Percentiles rank a stretch among this genome's conserved stretches.
Evolutionary conservation across 2,888 invertebrate genomes (phyloP).

Genomic region (Malacosoma neustria): DNA sequence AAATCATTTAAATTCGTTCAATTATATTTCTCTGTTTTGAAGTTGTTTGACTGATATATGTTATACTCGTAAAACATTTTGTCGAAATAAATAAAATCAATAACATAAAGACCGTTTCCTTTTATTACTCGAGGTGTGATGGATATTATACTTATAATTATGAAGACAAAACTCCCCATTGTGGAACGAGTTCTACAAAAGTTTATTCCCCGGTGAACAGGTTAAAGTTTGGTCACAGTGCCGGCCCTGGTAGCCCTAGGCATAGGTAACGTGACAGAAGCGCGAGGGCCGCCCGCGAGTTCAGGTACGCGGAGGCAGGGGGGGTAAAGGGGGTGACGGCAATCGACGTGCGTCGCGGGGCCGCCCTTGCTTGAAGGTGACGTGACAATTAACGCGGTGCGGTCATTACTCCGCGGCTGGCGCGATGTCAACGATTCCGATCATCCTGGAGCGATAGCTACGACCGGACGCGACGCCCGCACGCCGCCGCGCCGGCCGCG

Average conservation of each 20-base stretch:
- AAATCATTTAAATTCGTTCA: too few relatives aligned
- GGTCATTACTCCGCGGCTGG: conserved; percentile 62
- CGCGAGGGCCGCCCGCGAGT: conserved; percentile 23
- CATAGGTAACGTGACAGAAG: conserved; percentile 44
- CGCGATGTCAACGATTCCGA: conserved; percentile 69
- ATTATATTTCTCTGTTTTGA: too few relatives aligned
- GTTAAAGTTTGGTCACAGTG: not conserved
- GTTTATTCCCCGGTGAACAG: too few relatives aligned
- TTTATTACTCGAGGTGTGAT: too few relatives aligned
- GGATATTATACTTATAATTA: too few relatives aligned
- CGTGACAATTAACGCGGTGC: conserved; percentile 66
- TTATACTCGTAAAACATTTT: too few relatives aligned
- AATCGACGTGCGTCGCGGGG: conserved; percentile 32
- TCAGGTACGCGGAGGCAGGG: conserved; percentile 13
- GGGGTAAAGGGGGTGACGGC: conserved; percentile 11
- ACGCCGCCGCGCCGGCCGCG: conserved; percentile 21
- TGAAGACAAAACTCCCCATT: too few relatives aligned
- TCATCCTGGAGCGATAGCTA: conserved; percentile 54
- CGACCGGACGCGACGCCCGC: conserved; percentile 44
- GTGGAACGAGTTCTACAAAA: too few relatives aligned
- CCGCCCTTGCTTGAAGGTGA: conserved; percentile 66
- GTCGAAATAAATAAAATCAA: too few relatives aligned
- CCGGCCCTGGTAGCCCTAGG: not conserved
- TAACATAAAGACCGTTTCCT: too few relatives aligned
- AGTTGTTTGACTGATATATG: too few relatives aligned